These are phyloP conservation scores for Ptychobarbus kaznakovi DNA, from an alignment of 2,797 vertebrate species.

Conservation along the genomic window DNA sequence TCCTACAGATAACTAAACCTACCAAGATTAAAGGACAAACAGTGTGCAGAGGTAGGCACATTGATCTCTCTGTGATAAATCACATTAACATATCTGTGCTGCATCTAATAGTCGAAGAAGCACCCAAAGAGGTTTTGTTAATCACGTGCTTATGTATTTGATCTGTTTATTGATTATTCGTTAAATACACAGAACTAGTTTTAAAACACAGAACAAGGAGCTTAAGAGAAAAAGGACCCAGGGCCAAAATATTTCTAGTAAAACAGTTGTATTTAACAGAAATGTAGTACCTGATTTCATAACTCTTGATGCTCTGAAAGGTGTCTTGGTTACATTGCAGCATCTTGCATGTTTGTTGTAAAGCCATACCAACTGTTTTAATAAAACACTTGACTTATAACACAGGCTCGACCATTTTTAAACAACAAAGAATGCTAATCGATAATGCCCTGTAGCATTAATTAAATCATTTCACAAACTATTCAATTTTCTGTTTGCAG, in stretches of 20 bases:
- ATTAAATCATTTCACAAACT: background rate
- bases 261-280: conserved; percentile 31
- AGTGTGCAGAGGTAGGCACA: conserved; percentile 42
- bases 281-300: conserved; percentile 20
- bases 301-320: conserved; percentile 26
- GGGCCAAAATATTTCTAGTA: conserved; percentile 9
- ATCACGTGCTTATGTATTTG: background rate
- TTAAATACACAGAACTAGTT: background rate
- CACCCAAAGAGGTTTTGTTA: conserved; percentile 10
- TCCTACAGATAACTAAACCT: conserved; percentile 7
- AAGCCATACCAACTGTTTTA: conserved; percentile 26
- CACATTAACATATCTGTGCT: background rate
- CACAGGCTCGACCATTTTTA: conserved; percentile 20
- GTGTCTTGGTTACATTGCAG: conserved; percentile 28
- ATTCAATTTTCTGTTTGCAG: background rate
- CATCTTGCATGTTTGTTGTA: background rate
- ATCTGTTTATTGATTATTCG: background rate
- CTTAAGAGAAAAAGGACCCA: conserved; percentile 23
- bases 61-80: conserved; percentile 27
- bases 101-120: background rate
- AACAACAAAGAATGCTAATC: conserved; percentile 26
- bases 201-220: background rate
- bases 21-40: background rate
- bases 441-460: background rate
- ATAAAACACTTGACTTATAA: conserved; percentile 20